Evolutionary conservation across 1,140 invertebrate species (phyloP).

Genomic region (Mactra quadrangularis): DNA sequence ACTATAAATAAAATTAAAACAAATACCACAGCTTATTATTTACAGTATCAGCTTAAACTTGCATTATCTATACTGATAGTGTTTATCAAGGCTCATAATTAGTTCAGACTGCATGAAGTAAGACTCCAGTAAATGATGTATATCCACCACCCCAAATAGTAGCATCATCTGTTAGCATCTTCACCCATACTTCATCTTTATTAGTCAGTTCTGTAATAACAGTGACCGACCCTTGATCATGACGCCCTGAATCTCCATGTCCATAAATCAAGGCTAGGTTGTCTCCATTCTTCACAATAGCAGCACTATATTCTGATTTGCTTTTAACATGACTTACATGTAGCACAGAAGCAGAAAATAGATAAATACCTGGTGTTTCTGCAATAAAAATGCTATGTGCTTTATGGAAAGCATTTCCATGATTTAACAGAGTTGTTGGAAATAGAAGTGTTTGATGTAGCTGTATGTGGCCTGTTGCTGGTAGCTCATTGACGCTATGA

Average conservation of each 20-base stretch:
- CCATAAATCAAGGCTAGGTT: neutral
- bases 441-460: neutral
- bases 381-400: neutral
- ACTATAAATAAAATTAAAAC: no score
- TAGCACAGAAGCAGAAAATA: constrained; percentile 9
- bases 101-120: neutral
- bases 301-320: constrained; percentile 9
- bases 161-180: neutral
- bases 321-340: neutral
- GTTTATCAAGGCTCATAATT: no score
- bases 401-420: neutral
- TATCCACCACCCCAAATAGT: neutral
- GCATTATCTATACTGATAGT: no score
- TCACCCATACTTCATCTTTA: constrained; percentile 10
- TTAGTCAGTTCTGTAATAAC: neutral
- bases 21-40: no score
- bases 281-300: constrained; percentile 17
- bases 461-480: neutral
- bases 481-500: neutral
- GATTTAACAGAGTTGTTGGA: neutral
- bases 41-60: no score
- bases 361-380: constrained; percentile 1
- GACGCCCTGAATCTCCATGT: constrained; percentile 1
- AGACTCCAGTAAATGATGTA: neutral
- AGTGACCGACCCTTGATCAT: constrained; percentile 11